Conservation (phyloP, 2,113 vertebrate genomes). For the Oryzias javanicus region DNA sequence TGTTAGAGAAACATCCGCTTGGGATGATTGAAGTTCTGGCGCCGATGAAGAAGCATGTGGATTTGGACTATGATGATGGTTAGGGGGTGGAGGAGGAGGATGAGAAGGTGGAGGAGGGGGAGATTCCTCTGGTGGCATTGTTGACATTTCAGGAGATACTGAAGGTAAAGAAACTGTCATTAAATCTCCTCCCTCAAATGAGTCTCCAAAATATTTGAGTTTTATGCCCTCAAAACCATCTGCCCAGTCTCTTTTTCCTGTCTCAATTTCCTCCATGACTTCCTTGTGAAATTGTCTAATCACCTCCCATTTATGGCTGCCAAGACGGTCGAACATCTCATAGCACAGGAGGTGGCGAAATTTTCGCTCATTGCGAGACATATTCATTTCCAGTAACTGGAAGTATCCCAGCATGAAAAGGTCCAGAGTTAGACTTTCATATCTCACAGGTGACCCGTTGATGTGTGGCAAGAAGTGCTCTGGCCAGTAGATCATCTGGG, state of each 20-base stretch:
- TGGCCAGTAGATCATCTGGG: slow-evolving; percentile 89
- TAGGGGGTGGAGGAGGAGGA: slow-evolving; percentile 53
- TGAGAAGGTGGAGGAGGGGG: slow-evolving; percentile 54
- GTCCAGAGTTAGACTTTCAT: slow-evolving; percentile 90
- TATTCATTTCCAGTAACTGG: slow-evolving; percentile 95
- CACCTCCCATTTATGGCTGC: slow-evolving; percentile 87
- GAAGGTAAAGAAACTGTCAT: slow-evolving; percentile 60
- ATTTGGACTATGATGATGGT: slow-evolving; percentile 26
- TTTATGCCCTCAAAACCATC: slow-evolving; percentile 93
- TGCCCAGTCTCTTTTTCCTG: slow-evolving; percentile 81
- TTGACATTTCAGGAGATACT: slow-evolving; percentile 43
- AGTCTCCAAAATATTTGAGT: slow-evolving; percentile 84
- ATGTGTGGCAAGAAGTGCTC: slow-evolving; percentile 92
- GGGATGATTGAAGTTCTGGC: slow-evolving; percentile 14
- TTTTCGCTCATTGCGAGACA: slow-evolving; percentile 88
- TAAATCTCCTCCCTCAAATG: slow-evolving; percentile 51
- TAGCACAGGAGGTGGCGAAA: slow-evolving; percentile 96
- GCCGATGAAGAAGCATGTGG: neutral
- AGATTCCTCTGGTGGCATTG: slow-evolving; percentile 28
- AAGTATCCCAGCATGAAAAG: slow-evolving; percentile 99
- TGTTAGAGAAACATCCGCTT: slow-evolving; percentile 11
- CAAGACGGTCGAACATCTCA: slow-evolving; percentile 95
- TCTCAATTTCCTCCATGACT: slow-evolving; percentile 86
- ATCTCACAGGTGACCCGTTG: slow-evolving; percentile 78
- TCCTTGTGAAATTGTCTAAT: slow-evolving; percentile 90